A percentile compares a stretch with the other conserved stretches of the same genome.
Evolutionary conservation across 2,797 vertebrate species (phyloP).

Genomic region (Kryptopterus vitreolus): DNA sequence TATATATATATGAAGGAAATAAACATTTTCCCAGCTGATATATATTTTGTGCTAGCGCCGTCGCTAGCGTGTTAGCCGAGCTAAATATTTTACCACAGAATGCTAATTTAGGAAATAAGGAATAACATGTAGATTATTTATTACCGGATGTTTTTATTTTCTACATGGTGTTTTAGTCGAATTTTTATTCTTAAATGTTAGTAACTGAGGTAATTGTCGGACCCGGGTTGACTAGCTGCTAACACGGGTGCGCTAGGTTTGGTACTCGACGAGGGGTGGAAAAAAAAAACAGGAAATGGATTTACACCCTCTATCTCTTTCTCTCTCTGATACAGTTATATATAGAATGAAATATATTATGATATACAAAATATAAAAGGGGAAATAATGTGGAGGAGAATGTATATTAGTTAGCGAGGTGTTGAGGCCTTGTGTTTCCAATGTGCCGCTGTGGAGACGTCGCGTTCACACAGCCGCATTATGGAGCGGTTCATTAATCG

Average conservation of each 20-base stretch:
- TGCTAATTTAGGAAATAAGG: neutral
- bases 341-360: no score
- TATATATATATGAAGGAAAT: no score
- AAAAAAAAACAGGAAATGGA: neutral
- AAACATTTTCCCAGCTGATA: neutral
- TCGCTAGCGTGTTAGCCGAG: constrained; percentile 4
- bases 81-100: constrained; percentile 18
- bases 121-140: neutral
- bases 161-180: no score
- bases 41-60: neutral
- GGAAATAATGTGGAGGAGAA: neutral
- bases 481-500: neutral
- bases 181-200: neutral
- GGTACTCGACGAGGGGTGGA: neutral
- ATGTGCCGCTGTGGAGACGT: constrained; percentile 3
- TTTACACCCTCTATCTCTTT: no score
- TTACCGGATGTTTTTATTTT: neutral
- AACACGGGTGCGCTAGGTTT: neutral
- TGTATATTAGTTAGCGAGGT: neutral
- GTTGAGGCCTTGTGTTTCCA: constrained; percentile 34
- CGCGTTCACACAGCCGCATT: constrained; percentile 9
- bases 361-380: neutral
- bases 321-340: no score
- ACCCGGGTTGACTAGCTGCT: neutral
- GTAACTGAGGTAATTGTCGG: neutral